Base-by-base conservation (phyloP, 2,888 invertebrate genomes). In the Nemotelus nigrinus region DNA sequence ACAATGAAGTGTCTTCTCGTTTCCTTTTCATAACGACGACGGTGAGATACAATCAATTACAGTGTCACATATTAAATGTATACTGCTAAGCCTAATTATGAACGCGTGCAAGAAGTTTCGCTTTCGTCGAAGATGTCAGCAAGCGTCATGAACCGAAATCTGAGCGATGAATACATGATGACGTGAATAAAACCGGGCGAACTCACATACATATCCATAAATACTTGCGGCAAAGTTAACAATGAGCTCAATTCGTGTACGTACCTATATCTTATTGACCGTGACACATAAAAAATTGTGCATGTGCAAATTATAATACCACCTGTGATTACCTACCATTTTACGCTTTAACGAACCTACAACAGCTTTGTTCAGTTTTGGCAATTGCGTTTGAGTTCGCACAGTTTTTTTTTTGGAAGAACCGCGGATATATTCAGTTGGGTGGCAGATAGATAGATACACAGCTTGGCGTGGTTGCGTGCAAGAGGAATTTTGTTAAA, bases 231-330 rank as follows among this genome's bases (percentile, higher is more conserved):
- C 25, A 43, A 43, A 39, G 48, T 8, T 55, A 55, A n/a, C 25
- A 68, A 25, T 53, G 47, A 65, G 47, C n/a, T 53, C 53, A 68
- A 50, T 43, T n/a, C 41, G 57, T n/a, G 68, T 50, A 39, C 60
- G 41, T 47, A 68, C 67, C 48, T 68, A 70, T 70, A 55, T 70
- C 55, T 63, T 63, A 74, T 74, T 74, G 74, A 74, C 74, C 74
- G 63, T 74, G 74, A 74, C 74, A 74, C 10, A 74, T 74, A 74
- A 60, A 55, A 74, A 48, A 63, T 45, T 8, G 44, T 55, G 47
- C 8, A 60, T 74, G 74, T 74, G 63, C 48, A 48, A 74, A 74
- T 48, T 74, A 63, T 74, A 48, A 74, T 74, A 60, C 44, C 74
- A 60, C 63, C 60, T 74, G 63, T 74, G 74, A 74, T 74, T 74